Percentiles rank a stretch among this genome's conserved stretches.
These are phyloP conservation scores for Zonitis immaculata DNA, from an alignment of 2,888 invertebrate species.

Conservation along the genomic window DNA sequence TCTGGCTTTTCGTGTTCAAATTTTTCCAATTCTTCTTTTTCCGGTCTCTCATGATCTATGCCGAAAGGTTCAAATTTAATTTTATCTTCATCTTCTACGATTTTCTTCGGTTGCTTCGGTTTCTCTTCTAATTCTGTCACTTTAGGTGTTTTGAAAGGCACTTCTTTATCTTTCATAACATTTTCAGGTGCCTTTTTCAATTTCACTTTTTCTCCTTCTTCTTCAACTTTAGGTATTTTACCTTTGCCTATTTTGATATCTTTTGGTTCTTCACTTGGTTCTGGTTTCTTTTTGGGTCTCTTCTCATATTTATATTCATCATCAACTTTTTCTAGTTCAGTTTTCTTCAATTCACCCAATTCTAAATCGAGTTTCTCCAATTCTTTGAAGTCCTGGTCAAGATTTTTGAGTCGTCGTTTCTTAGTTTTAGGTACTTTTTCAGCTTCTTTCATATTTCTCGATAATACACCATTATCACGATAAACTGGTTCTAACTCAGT, in stretches of 20 bases:
- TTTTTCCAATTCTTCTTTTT: slow-evolving; percentile 39
- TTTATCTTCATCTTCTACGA: slow-evolving; percentile 35
- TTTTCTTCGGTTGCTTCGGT: slow-evolving; percentile 14
- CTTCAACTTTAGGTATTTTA: slow-evolving; percentile 41
- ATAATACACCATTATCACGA: slow-evolving; percentile 47
- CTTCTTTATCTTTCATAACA: slow-evolving; percentile 33
- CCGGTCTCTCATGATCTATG: slow-evolving; percentile 42
- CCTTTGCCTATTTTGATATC: slow-evolving; percentile 42
- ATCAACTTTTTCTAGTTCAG: slow-evolving; percentile 43
- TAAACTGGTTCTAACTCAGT: slow-evolving; percentile 42
- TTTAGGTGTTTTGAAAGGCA: slow-evolving; percentile 21
- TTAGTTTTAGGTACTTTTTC: slow-evolving; percentile 41
- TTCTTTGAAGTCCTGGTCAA: slow-evolving; percentile 43
- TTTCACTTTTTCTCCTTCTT: slow-evolving; percentile 37
- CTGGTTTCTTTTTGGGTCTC: slow-evolving; percentile 28
- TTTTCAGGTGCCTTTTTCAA: slow-evolving; percentile 46
- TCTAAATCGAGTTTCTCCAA: slow-evolving; percentile 50
- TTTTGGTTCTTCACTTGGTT: slow-evolving; percentile 29
- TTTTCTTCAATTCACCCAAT: slow-evolving; percentile 46
- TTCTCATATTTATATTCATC: slow-evolving; percentile 36
- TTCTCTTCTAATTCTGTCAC: slow-evolving; percentile 33
- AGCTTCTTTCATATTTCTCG: slow-evolving; percentile 52
- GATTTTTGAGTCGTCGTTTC: slow-evolving; percentile 43
- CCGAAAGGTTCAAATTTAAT: slow-evolving; percentile 45
- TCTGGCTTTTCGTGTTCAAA: slow-evolving; percentile 39